These are phyloP conservation scores for Syrphus vitripennis DNA, from an alignment of 2,888 invertebrate genomes.

Conservation along the genomic window DNA sequence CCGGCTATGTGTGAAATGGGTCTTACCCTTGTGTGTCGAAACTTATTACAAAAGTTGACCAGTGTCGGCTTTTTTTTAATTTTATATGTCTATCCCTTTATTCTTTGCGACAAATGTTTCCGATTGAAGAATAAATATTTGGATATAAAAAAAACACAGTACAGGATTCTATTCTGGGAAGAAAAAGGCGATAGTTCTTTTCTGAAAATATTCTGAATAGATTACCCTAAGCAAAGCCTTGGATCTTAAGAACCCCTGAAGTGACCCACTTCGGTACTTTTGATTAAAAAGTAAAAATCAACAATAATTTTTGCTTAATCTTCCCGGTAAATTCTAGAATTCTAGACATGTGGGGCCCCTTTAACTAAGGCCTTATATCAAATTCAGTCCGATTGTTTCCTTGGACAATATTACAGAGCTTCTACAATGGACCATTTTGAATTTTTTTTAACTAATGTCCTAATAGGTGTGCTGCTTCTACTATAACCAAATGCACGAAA, in stretches of 20 bases:
- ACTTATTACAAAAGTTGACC: slow-evolving; percentile 30
- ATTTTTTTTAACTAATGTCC: slow-evolving; percentile 7
- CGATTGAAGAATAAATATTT: not conserved
- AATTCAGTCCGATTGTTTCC: not conserved
- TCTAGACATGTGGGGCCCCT: too few species aligned
- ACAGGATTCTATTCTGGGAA: not conserved
- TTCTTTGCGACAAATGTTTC: not conserved
- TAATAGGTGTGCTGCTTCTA: not conserved
- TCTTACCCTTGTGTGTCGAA: too few species aligned
- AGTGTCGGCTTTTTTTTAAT: not conserved
- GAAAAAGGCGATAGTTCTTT: not conserved
- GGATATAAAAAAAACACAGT: not conserved
- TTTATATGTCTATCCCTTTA: not conserved
- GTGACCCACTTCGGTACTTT: too few species aligned
- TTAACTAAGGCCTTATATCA: not conserved
- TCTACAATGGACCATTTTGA: not conserved
- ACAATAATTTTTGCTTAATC: too few species aligned
- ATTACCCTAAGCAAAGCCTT: too few species aligned
- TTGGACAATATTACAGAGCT: not conserved
- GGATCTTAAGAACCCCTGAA: too few species aligned
- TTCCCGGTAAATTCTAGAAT: too few species aligned
- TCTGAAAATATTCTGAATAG: too few species aligned
- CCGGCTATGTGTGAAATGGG: too few species aligned
- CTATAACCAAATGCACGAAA: slow-evolving; percentile 3
- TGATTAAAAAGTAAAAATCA: too few species aligned